Percentiles rank a stretch among this genome's conserved stretches.
Conservation (phyloP, 2,113 vertebrate species). For the Oreochromis tanganicae region DNA sequence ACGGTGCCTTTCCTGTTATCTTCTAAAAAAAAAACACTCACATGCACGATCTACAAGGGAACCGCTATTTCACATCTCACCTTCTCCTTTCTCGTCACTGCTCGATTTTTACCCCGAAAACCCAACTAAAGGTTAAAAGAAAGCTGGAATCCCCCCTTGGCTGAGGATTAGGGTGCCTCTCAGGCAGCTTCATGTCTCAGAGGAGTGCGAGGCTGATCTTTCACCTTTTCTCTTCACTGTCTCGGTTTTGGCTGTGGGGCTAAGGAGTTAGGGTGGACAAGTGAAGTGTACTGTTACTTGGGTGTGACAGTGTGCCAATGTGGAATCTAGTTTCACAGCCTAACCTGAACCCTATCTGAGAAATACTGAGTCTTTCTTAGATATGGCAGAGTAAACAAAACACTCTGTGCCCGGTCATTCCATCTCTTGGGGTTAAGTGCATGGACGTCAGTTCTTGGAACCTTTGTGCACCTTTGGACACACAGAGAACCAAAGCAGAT, state of each 20-base stretch:
- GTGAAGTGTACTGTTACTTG: conserved; percentile 50
- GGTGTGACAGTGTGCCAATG: conserved; percentile 56
- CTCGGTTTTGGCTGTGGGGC: conserved; percentile 3
- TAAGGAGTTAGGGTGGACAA: conserved; percentile 1
- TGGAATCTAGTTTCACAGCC: conserved; percentile 33
- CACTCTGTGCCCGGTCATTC: neutral
- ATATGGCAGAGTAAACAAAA: conserved; percentile 47
- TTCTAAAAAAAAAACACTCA: conserved; percentile 10
- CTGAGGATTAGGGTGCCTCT: neutral
- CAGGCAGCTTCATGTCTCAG: conserved; percentile 46
- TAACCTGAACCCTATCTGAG: conserved; percentile 36
- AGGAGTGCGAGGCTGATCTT: conserved; percentile 43
- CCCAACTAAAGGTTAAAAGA: conserved; percentile 7
- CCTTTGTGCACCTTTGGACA: neutral
- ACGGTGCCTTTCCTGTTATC: conserved; percentile 37
- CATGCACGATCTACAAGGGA: neutral
- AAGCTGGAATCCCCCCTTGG: conserved; percentile 22
- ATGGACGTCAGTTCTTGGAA: neutral
- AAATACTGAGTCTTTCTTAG: conserved; percentile 56
- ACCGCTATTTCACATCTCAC: conserved; percentile 38
- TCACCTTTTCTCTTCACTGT: conserved; percentile 42
- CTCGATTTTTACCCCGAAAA: conserved; percentile 26
- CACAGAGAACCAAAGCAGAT: neutral
- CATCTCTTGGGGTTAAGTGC: neutral
- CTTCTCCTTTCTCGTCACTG: conserved; percentile 8